A percentile compares a stretch with the other conserved stretches of the same genome.
phyloP scores from a whole-genome alignment of 2,113 vertebrate genomes.

The Plecotus auritus region DNA sequence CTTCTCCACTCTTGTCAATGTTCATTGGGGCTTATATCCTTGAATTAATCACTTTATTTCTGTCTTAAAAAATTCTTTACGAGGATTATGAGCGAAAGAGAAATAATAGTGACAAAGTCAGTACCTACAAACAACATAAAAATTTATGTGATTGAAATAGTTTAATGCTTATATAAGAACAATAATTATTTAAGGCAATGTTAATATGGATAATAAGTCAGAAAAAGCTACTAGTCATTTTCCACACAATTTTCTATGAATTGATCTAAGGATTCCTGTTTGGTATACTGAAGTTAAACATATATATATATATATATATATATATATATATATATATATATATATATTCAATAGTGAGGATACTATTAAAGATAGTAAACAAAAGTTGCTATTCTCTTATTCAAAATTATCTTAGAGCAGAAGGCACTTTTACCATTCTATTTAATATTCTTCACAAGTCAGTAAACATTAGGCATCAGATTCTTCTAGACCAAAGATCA shows the following conservation, averaged over 20 bases:
- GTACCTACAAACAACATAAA: background rate
- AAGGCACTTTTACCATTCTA: background rate
- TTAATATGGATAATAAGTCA: background rate
- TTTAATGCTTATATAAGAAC: background rate
- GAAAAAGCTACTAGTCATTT: background rate
- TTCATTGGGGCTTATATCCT: background rate
- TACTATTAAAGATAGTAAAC: background rate
- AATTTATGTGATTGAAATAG: background rate
- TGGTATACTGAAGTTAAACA: background rate
- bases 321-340: background rate
- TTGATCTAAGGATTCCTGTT: background rate
- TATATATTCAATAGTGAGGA: background rate
- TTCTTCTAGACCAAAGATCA: background rate
- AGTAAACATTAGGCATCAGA: background rate
- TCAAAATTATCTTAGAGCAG: background rate
- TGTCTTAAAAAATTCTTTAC: slow-evolving; percentile 12
- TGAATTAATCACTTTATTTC: slow-evolving; percentile 25
- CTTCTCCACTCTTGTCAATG: background rate
- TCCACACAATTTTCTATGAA: background rate
- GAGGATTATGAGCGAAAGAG: background rate
- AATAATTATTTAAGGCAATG: background rate
- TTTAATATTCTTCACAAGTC: background rate
- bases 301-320: background rate
- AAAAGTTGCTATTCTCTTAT: background rate
- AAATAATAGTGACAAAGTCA: background rate